Conservation (phyloP, 1,140 invertebrate genomes). For the Aphaenogaster rudis region DNA sequence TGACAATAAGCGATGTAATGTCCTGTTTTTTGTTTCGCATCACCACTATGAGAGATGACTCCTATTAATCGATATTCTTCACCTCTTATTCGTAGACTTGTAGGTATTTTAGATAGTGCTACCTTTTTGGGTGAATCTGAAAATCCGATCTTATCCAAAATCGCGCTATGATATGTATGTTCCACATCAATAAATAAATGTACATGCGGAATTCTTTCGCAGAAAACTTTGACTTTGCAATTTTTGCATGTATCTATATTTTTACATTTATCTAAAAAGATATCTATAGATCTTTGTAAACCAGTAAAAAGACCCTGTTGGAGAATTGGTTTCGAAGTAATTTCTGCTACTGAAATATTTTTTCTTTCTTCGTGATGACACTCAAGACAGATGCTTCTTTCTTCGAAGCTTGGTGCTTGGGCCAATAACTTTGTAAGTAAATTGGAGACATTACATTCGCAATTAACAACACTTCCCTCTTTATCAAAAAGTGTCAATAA, state of each 20-base stretch:
- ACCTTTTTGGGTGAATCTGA: neutral
- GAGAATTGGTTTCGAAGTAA: conserved; percentile 3
- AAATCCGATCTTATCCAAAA: neutral
- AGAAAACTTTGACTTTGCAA: neutral
- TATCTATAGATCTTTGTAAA: neutral
- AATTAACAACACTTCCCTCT: neutral
- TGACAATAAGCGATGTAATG: conserved; percentile 4
- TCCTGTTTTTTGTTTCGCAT: neutral
- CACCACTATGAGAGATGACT: neutral
- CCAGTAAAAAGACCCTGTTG: neutral
- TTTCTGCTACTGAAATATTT: neutral
- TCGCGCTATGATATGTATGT: neutral
- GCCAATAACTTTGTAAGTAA: neutral
- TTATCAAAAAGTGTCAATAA: conserved; percentile 1
- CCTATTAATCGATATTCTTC: neutral
- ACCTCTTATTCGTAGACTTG: neutral
- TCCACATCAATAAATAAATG: neutral
- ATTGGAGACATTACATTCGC: neutral
- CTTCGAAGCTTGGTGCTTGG: neutral
- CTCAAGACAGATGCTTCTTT: neutral
- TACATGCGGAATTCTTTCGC: neutral
- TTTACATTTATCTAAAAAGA: neutral
- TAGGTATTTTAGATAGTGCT: neutral
- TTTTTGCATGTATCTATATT: neutral
- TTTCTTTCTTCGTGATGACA: neutral